Evolutionary conservation across 2,113 vertebrate genomes (phyloP).

Genomic region (Heterotilapia buettikoferi): DNA sequence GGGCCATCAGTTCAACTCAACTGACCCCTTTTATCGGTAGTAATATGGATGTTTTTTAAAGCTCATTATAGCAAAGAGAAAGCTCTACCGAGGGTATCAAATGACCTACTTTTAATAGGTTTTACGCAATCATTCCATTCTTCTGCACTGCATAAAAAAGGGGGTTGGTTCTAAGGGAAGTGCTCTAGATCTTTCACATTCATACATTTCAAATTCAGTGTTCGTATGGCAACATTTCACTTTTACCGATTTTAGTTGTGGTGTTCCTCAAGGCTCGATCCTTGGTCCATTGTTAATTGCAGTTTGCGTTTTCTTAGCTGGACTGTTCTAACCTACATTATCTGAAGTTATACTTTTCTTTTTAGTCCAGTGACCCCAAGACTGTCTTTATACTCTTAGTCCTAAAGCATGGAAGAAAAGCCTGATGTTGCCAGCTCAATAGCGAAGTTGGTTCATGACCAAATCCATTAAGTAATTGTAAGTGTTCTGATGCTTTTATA

Average conservation of each 20-base stretch:
- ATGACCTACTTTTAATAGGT: background rate
- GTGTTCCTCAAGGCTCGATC: background rate
- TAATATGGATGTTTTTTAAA: background rate
- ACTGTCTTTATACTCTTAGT: background rate
- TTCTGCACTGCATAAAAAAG: background rate
- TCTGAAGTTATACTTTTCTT: background rate
- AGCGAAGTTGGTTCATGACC: background rate
- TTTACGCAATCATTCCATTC: background rate
- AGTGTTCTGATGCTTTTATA: background rate
- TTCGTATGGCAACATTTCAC: background rate
- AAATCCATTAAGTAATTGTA: background rate
- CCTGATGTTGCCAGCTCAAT: rapidly evolving
- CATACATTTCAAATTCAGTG: background rate
- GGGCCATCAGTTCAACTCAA: background rate
- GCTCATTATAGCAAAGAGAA: background rate
- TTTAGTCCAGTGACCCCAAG: background rate
- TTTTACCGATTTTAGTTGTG: background rate
- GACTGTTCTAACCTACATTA: background rate
- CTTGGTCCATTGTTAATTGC: background rate
- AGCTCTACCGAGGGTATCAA: background rate
- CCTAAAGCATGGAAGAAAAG: background rate
- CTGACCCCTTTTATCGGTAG: rapidly evolving
- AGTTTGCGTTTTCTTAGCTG: background rate
- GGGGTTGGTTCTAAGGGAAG: background rate
- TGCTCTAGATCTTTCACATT: background rate